phyloP scores from a whole-genome alignment of 2,113 vertebrate genomes.

The Hippocampus comes region DNA sequence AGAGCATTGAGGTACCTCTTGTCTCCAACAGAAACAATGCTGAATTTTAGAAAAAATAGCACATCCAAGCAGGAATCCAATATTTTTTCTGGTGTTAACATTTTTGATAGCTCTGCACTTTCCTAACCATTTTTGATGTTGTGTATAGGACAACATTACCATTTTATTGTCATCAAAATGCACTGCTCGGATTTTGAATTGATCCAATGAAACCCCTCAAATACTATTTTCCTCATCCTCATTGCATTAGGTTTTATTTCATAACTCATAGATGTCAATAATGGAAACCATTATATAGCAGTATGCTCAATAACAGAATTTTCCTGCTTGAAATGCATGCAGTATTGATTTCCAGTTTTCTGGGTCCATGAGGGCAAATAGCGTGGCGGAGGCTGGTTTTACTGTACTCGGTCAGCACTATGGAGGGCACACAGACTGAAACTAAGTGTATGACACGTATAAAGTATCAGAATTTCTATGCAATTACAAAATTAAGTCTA shows the following conservation, averaged over 20 bases:
- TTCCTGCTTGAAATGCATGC: constrained; percentile 74
- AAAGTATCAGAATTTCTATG: not conserved
- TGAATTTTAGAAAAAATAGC: not conserved
- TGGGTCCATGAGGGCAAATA: constrained; percentile 66
- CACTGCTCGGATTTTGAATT: constrained; percentile 55
- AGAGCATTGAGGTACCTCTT: not conserved
- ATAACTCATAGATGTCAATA: constrained; percentile 75
- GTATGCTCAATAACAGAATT: constrained; percentile 73
- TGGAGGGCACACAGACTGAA: constrained; percentile 8
- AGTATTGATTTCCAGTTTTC: constrained; percentile 73
- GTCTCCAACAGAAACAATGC: not conserved
- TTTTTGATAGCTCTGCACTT: constrained; percentile 60
- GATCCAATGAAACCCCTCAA: constrained; percentile 71
- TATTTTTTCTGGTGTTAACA: constrained; percentile 31
- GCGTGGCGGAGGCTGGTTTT: constrained; percentile 61
- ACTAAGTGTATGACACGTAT: not conserved
- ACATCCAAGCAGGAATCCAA: constrained; percentile 15
- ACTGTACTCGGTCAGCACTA: constrained; percentile 54
- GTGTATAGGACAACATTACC: constrained; percentile 45
- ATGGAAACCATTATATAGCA: constrained; percentile 72
- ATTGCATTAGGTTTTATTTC: constrained; percentile 74
- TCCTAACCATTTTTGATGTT: constrained; percentile 44
- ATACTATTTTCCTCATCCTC: constrained; percentile 70
- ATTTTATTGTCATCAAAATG: constrained; percentile 66
- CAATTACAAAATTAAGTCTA: not conserved